Percentiles rank a stretch among this genome's conserved stretches.
Conservation (phyloP, 1,140 invertebrate genomes). For the Drosophila arawakana region DNA sequence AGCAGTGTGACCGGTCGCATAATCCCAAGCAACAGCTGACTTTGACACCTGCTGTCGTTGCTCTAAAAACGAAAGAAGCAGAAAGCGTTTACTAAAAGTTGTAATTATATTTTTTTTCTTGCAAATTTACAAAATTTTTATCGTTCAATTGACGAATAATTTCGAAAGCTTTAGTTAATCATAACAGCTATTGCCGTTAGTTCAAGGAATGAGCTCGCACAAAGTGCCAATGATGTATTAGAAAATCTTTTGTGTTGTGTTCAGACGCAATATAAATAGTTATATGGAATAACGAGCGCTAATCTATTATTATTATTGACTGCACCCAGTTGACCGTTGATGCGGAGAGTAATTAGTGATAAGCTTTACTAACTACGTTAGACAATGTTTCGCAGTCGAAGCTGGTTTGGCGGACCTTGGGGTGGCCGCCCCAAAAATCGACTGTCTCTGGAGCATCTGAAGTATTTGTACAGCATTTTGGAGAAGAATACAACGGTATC, state of each 20-base stretch:
- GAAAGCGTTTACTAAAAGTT: constrained; percentile 47
- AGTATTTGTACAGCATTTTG: constrained; percentile 98
- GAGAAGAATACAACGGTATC: constrained; percentile 98
- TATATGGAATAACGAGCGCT: constrained; percentile 20
- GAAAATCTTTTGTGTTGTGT: constrained; percentile 23
- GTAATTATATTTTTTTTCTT: constrained; percentile 31
- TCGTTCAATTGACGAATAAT: constrained; percentile 2
- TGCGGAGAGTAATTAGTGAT: neutral
- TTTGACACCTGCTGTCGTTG: constrained; percentile 59
- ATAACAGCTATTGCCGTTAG: neutral
- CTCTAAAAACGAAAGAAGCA: constrained; percentile 52
- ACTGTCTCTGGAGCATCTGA: constrained; percentile 97
- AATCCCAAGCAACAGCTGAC: constrained; percentile 62
- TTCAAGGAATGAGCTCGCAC: neutral
- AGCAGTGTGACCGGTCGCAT: constrained; percentile 13
- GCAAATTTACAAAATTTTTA: constrained; percentile 48
- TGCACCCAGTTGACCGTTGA: constrained; percentile 21
- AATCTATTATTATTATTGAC: constrained; percentile 30
- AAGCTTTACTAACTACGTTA: neutral
- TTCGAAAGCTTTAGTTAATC: neutral
- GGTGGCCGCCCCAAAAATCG: constrained; percentile 96
- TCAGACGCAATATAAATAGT: constrained; percentile 27
- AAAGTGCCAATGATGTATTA: constrained; percentile 27
- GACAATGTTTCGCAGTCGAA: constrained; percentile 92
- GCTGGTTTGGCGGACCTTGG: constrained; percentile 93